A percentile compares a stretch with the other conserved stretches of the same genome.
Evolutionary conservation across 1,140 invertebrate species (phyloP).

Genomic region (Dufourea novaeangliae): DNA sequence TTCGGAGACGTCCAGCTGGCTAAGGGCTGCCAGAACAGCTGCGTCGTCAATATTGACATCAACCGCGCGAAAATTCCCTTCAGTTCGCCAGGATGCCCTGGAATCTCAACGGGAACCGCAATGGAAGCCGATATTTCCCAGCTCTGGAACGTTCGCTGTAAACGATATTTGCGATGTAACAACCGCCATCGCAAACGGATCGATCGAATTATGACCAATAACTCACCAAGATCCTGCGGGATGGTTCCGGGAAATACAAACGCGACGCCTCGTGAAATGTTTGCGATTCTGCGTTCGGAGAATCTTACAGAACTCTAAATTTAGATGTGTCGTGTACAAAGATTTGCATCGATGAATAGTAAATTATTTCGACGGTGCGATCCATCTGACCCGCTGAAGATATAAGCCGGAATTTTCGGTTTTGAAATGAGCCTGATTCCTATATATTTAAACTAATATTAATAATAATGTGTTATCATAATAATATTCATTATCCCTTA

Average conservation of each 20-base stretch:
- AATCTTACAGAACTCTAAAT: no score
- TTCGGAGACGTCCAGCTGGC: background rate
- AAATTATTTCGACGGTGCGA: no score
- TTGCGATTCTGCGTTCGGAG: background rate
- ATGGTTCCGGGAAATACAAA: background rate
- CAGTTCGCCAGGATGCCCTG: background rate
- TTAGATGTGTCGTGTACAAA: no score
- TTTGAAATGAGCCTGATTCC: no score
- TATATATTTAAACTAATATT: no score
- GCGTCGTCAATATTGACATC: slow-evolving; percentile 32
- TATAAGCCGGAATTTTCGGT: no score
- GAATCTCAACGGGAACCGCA: background rate
- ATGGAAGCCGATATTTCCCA: background rate
- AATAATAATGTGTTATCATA: no score
- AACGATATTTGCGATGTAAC: slow-evolving; percentile 35
- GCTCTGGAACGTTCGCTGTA: background rate
- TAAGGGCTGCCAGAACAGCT: background rate
- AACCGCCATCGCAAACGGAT: background rate
- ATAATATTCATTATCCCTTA: no score
- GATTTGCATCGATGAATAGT: no score
- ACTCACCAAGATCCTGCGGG: background rate
- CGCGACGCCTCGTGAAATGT: background rate
- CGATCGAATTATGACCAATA: slow-evolving; percentile 30
- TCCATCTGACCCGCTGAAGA: no score
- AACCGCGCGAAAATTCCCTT: slow-evolving; percentile 9